Percentiles rank a stretch among this genome's conserved stretches.
Evolutionary conservation across 2,888 invertebrate genomes (phyloP).

Genomic region (Ferrisia virgata): DNA sequence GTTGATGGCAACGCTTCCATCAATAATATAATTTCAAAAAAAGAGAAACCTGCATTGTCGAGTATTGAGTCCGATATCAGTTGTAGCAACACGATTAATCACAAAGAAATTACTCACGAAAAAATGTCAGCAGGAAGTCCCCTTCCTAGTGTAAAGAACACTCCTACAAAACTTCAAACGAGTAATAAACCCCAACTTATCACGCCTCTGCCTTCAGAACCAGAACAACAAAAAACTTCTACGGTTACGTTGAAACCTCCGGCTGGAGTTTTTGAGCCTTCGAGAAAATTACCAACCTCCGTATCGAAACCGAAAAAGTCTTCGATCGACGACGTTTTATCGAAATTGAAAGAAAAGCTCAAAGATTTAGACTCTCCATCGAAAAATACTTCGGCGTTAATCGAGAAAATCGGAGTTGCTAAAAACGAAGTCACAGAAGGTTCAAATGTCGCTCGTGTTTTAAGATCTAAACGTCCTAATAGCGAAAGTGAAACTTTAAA

Average conservation of each 20-base stretch:
- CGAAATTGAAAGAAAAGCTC: constrained; percentile 47
- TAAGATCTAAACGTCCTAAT: constrained; percentile 24
- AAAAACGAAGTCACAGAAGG: neutral
- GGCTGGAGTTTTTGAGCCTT: constrained; percentile 69
- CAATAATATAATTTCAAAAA: neutral
- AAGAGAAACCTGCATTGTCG: neutral
- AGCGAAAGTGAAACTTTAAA: neutral
- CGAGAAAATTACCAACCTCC: constrained; percentile 51
- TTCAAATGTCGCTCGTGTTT: neutral
- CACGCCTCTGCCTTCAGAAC: constrained; percentile 45
- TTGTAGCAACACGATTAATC: neutral
- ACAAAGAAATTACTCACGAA: neutral
- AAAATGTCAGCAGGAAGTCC: neutral
- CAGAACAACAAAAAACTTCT: constrained; percentile 43
- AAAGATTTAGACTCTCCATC: constrained; percentile 44
- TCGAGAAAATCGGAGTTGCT: constrained; percentile 38
- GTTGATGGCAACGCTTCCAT: neutral
- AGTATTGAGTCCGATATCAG: neutral
- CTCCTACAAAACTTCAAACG: neutral
- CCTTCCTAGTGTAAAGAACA: neutral
- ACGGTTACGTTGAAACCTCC: constrained; percentile 54
- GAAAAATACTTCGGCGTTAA: constrained; percentile 40
- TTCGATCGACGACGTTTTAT: constrained; percentile 47
- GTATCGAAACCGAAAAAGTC: constrained; percentile 47
- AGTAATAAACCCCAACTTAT: constrained; percentile 43